Conservation (phyloP, 2,113 vertebrate species). For the Nothoprocta pentlandii region DNA sequence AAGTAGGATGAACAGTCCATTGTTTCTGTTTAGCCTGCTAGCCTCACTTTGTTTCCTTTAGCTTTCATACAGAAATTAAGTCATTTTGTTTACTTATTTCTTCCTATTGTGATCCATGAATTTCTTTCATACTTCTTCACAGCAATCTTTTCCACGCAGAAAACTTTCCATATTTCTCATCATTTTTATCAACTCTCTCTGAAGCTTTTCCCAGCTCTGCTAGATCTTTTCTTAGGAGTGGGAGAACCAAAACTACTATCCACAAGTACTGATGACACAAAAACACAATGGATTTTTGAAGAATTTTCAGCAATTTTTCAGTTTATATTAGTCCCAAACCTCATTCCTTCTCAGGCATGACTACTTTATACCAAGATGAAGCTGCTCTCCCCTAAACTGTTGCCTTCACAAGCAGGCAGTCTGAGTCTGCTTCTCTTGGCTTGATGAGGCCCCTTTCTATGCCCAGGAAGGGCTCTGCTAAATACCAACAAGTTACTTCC, state of each 20-base stretch:
- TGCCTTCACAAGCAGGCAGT: background rate
- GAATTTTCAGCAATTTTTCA: background rate
- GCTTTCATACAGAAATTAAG: background rate
- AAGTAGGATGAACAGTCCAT: background rate
- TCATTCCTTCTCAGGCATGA: background rate
- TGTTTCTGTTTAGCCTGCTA: background rate
- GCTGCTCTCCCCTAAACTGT: rapidly evolving
- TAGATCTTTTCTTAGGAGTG: background rate
- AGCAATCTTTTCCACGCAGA: background rate
- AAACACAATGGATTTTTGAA: background rate
- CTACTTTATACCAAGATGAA: background rate
- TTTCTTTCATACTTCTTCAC: background rate
- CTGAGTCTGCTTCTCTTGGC: background rate
- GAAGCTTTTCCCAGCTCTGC: background rate
- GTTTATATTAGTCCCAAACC: background rate
- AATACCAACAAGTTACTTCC: background rate
- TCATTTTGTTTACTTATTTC: background rate
- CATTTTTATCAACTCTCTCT: background rate
- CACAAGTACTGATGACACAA: background rate
- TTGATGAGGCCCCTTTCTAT: background rate
- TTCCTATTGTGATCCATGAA: background rate
- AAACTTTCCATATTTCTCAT: background rate
- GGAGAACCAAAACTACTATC: background rate
- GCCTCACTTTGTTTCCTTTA: background rate
- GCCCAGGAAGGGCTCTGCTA: background rate